These are phyloP conservation scores for Eubasilissa regina DNA, from an alignment of 1,140 invertebrate species.

Conservation along the genomic window DNA sequence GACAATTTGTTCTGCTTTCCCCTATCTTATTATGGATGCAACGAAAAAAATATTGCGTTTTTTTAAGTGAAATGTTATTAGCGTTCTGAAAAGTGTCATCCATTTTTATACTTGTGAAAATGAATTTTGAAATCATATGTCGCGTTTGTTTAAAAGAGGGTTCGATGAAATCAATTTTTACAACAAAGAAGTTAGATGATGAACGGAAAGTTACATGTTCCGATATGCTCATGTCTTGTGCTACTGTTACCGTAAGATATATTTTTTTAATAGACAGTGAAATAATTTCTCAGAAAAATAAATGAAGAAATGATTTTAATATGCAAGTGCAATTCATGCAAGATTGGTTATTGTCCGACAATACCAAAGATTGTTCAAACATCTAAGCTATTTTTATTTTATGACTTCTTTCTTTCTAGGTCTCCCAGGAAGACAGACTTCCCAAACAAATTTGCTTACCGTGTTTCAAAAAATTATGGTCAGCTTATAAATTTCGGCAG, in stretches of 20 bases:
- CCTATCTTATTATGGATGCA: too few relatives aligned
- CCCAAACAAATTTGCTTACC: constrained; percentile 60
- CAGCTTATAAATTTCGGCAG: constrained; percentile 60
- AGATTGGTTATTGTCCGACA: too few relatives aligned
- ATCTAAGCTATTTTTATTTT: too few relatives aligned
- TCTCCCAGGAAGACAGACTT: constrained; percentile 57
- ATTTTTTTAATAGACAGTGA: background rate
- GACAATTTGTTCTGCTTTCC: too few relatives aligned
- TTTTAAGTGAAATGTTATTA: too few relatives aligned
- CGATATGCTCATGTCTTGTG: constrained; percentile 50
- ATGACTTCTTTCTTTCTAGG: constrained; percentile 50
- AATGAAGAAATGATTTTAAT: too few relatives aligned
- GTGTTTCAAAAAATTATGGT: constrained; percentile 61
- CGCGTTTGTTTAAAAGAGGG: constrained; percentile 49
- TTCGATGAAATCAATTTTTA: constrained; percentile 47
- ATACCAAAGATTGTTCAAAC: too few relatives aligned
- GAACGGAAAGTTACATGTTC: constrained; percentile 41
- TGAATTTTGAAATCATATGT: constrained; percentile 43
- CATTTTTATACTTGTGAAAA: background rate
- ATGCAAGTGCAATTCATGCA: too few relatives aligned
- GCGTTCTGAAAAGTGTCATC: too few relatives aligned
- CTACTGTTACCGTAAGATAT: constrained; percentile 45
- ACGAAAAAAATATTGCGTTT: too few relatives aligned
- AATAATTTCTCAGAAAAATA: too few relatives aligned
- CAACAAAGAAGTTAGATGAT: constrained; percentile 30